phyloP scores from a whole-genome alignment of 2,888 invertebrate genomes.

The Drosophila meridiana region DNA sequence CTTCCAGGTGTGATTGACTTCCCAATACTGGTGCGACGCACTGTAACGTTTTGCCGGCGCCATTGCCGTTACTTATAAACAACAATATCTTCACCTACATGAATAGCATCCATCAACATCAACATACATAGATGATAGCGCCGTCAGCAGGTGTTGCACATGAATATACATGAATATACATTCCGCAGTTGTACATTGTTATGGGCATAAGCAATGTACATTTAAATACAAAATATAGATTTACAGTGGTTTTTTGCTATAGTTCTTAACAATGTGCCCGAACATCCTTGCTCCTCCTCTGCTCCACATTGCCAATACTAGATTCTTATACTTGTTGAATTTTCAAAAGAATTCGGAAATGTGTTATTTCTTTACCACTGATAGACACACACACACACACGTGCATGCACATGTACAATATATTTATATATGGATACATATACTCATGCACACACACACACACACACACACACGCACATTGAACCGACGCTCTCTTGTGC shows the following conservation, averaged over 20 bases:
- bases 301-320: constrained; percentile 33
- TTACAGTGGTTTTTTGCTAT: not conserved
- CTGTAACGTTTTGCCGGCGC: not conserved
- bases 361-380: constrained; percentile 42
- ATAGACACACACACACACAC: constrained; percentile 15
- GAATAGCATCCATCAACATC: not conserved
- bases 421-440: not conserved
- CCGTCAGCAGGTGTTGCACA: not conserved
- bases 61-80: not conserved
- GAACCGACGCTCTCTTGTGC: constrained; percentile 44
- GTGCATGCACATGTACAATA: not conserved
- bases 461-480: constrained; percentile 1
- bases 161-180: not conserved
- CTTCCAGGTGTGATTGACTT: not conserved
- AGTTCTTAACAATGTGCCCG: not conserved
- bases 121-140: not conserved
- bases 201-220: not conserved
- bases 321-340: constrained; percentile 58
- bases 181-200: not conserved
- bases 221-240: no score
- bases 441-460: not conserved
- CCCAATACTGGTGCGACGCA: not conserved
- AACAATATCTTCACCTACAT: not conserved
- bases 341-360: constrained; percentile 65
- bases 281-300: constrained; percentile 26